Evolutionary conservation across 2,888 invertebrate species (phyloP), one percentile per base, ranked within the genome.

Genomic region (Lepidonotus clava): DNA sequence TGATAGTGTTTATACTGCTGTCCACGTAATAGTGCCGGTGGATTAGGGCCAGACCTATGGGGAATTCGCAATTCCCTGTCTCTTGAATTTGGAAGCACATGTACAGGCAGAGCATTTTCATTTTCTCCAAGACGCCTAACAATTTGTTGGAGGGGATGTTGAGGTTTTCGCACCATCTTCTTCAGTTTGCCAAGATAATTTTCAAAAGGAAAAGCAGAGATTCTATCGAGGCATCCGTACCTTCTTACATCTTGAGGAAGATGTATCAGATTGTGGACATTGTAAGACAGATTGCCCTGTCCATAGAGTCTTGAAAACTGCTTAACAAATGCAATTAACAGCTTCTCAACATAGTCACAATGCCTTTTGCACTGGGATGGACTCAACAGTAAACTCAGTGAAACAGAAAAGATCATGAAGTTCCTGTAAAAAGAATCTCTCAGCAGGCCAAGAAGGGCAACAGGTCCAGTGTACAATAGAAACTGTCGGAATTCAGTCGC

Each of bases 381-480:
- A n/a, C 66, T 14, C 6, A 66, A 6, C 6, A 66, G 66, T 8
- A 28, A 32, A 66, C 66, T 66, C 6, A 66, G 6, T 8, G 66
- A 8, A n/a, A 66, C 66, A 28, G 66, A 66, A 32, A 66, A n/a
- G 21, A 66, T 6, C 66, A 66, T 66, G 66, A 66, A 66, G 32
- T 66, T n/a, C 11, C 21, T n/a, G 21, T 66, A 66, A 8, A 66
- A 66, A 14, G n/a, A 14, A 8, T 66, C 8, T 8, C 11, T 8
- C 66, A 66, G 21, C n/a, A 6, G 32, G 6, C 21, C 21, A 32
- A 8, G 66, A 14, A 66, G 21, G 11, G 21, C 66, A 66, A 66
- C 66, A 66, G 66, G 66, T 14, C 66, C 66, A 14, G 66, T 66
- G 32, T 66, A 66, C 66, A 66, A 66, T 66, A 66, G 21, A n/a